Evolutionary conservation across 2,797 vertebrate species (phyloP), one percentile per base, ranked within the genome.

Genomic region (Sebastes minor): DNA sequence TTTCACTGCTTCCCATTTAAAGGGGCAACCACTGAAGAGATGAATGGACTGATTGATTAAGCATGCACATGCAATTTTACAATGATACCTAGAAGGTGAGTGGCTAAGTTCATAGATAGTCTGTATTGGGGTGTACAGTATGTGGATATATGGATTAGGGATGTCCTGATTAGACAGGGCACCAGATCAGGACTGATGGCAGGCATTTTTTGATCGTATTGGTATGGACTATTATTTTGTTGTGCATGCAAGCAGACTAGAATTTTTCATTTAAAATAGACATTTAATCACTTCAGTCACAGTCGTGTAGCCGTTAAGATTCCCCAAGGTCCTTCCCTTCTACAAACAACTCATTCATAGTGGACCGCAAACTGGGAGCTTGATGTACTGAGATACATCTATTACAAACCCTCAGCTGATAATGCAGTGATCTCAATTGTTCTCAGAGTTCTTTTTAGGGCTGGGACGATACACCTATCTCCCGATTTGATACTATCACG

Each of bases 331-430:
- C 71, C 59, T 80, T 67, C 12, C 61, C 8, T 4, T 56, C 60
- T 72, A 25, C 62, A 76, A 72, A 75, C 67, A 73, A 23, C 30
- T 74, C 25, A 22, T 63, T 57, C 73, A 49, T 25, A 71, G 18
- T 53, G 55, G 60, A 52, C 56, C 60, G 59, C 68, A 72, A 75
- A 75, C 72, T 18, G 59, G 33, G 57, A 66, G 61, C 56, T 67
- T 12, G 61, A 76, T 83, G 70, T 56, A 27, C 49, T 23, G 70
- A 73, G 68, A 30, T 77, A 16, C 77, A 53, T 82, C 59, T 67
- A 56, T 77, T 32, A 80, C 16, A 61, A 77, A 78, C 56, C 73
- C 71, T 82, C 18, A 69, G 8, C 62, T 86, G 71, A 83, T 71
- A 60, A 71, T 22, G 25, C 76, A 33, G 67, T 5, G 33, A 72